phyloP scores from a whole-genome alignment of 2,888 invertebrate genomes.

The Acheta domesticus region DNA sequence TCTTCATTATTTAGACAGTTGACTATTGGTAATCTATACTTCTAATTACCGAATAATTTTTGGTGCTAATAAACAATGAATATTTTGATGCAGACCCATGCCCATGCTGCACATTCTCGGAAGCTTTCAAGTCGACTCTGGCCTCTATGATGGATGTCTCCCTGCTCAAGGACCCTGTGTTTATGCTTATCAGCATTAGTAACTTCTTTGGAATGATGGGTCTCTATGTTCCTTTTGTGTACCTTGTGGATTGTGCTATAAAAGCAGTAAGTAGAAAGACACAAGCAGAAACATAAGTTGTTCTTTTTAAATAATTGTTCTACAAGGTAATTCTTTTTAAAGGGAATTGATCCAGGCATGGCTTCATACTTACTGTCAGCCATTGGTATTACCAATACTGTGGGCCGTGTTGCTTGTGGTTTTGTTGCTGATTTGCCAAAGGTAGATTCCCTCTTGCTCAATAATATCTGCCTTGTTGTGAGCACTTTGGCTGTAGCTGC shows the following conservation, averaged over 20 bases:
- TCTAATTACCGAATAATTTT: too few species aligned
- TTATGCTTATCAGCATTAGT: conserved; percentile 87
- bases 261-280: conserved; percentile 57
- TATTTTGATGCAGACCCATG: conserved; percentile 64
- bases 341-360: conserved; percentile 67
- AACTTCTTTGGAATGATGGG: conserved; percentile 98
- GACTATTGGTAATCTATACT: too few species aligned
- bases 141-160: conserved; percentile 89
- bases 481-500: conserved; percentile 81
- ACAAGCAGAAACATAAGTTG: background rate
- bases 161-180: conserved; percentile 81
- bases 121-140: conserved; percentile 77
- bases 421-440: conserved; percentile 87
- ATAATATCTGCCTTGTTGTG: conserved; percentile 86
- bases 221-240: conserved; percentile 94
- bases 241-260: conserved; percentile 78
- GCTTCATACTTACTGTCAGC: conserved; percentile 77
- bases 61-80: too few species aligned
- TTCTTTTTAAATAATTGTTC: too few species aligned
- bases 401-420: conserved; percentile 86
- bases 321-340: conserved; percentile 39
- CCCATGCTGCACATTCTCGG: conserved; percentile 73
- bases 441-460: conserved; percentile 88
- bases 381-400: conserved; percentile 90
- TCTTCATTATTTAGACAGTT: too few species aligned